A percentile compares a stretch with the other conserved stretches of the same genome.
These are phyloP conservation scores for Cranoglanis bouderius DNA, from an alignment of 2,113 vertebrate genomes.

Conservation along the genomic window DNA sequence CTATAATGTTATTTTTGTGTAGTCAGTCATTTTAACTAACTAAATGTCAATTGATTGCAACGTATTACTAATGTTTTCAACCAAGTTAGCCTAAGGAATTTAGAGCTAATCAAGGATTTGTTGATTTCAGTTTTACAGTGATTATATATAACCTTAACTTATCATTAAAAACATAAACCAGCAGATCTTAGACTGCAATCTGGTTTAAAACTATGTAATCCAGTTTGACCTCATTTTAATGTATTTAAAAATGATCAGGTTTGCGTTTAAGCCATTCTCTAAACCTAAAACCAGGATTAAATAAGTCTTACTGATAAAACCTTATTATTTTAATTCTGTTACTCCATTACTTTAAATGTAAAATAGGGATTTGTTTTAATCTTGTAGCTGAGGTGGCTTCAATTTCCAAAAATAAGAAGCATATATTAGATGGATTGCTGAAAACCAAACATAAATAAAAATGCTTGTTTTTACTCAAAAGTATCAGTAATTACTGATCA, in stretches of 20 bases:
- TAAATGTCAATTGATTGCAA: background rate
- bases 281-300: background rate
- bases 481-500: too few relatives aligned
- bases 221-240: background rate
- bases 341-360: background rate
- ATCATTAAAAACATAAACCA: background rate
- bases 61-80: background rate
- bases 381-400: background rate
- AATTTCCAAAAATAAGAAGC: too few relatives aligned
- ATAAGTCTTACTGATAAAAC: background rate
- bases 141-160: background rate
- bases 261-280: background rate
- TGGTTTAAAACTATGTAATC: background rate
- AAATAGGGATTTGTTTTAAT: background rate
- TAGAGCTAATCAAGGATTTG: background rate
- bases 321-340: background rate
- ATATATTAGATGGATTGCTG: background rate
- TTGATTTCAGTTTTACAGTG: background rate
- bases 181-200: background rate
- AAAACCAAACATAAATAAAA: too few relatives aligned
- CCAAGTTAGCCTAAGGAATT: background rate
- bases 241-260: background rate
- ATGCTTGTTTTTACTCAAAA: too few relatives aligned
- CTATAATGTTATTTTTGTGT: background rate
- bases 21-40: too few relatives aligned